Base-by-base conservation (phyloP, 2,888 invertebrate genomes). In the Catocala fraxini region DNA sequence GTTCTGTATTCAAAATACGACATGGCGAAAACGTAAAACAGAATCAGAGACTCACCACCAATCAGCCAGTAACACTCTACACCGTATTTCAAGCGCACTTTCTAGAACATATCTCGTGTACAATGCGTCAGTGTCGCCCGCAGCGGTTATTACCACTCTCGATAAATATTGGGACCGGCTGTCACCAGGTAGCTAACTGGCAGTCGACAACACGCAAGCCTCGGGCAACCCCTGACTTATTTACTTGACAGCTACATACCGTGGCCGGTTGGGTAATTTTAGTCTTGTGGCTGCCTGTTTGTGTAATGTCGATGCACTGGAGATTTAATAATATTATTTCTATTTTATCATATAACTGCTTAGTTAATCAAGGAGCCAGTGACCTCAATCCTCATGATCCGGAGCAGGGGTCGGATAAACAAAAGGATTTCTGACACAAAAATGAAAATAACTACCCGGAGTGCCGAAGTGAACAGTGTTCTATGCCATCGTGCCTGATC, bases 111-210 rank as follows among this genome's bases (percentile, higher is more conserved):
- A 25, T 33, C 47, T 43, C 33, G 15, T 25, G 45, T 46, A 63
- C 49, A 58, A 58, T 54, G 33, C 43, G 51, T 54, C 56, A 47
- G 6, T 43, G 55, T 51, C 47, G 59, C 65, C 62, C 4, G 15
- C 42, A 66, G 71, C 66, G 53, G 54, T 61, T 60, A 71, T 65
- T 70, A 73, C 62, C 63, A 55, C 52, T 65, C 61, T 60, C 71
- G 63, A 77, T 80, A 81, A 80, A 80, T 81, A 81, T 75, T 68
- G 68, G 59, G 70, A 71, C 69, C 62, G 57, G 65, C 64, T 77
- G 71, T 75, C 67, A 68, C 70, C 67, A 75, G 52, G 61, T 55
- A 73, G 66, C 67, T 75, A 71, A 70, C 67, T 61, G 70, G 68
- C 56, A 39, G 49, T 59, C 56, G 25, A 7, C 54, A 5, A 46